Evolutionary conservation across 2,113 vertebrate genomes (phyloP).

Genomic region (Otocyon megalotis): DNA sequence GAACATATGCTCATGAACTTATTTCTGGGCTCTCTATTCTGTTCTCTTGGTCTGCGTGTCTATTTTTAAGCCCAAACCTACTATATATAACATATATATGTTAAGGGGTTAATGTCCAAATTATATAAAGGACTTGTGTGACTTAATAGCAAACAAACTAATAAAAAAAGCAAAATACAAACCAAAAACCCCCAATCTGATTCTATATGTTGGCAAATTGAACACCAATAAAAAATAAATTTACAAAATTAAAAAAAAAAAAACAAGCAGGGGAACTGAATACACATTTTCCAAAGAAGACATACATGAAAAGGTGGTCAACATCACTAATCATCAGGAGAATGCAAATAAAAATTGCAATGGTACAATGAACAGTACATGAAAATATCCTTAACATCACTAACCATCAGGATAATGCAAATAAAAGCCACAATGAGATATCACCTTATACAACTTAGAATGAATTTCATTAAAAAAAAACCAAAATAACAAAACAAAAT

Average conservation of each 20-base stretch:
- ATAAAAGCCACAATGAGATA: neutral
- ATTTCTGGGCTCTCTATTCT: neutral
- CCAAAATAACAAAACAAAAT: neutral
- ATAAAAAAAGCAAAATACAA: neutral
- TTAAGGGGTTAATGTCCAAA: neutral
- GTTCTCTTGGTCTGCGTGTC: neutral
- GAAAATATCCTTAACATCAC: neutral
- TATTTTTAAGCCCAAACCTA: neutral
- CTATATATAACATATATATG: neutral
- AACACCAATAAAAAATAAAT: too few relatives aligned
- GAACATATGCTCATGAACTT: neutral
- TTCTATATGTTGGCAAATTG: neutral
- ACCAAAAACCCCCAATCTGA: neutral
- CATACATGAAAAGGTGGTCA: neutral
- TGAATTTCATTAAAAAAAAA: neutral
- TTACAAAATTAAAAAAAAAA: neutral
- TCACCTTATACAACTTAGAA: neutral
- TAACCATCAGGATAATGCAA: neutral
- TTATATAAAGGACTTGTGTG: neutral
- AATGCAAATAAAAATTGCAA: neutral
- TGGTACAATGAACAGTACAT: too few relatives aligned
- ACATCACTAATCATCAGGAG: neutral
- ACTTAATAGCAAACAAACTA: neutral
- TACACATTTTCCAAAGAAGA: neutral
- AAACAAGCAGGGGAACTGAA: neutral